phyloP scores from a whole-genome alignment of 2,113 vertebrate genomes.

The Amphiprion percula region DNA sequence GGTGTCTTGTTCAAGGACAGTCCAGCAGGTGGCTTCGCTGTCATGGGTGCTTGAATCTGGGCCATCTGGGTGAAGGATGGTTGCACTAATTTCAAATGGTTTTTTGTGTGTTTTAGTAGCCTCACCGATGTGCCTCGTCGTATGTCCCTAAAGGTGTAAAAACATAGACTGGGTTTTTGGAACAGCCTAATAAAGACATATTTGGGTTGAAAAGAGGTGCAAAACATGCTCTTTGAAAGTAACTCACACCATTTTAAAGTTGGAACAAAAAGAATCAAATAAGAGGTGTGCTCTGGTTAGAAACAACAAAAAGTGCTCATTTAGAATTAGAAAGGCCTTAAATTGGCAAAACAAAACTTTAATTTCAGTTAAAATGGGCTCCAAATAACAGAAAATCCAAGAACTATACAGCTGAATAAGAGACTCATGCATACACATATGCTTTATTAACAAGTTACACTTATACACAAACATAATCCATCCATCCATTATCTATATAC shows the following conservation, averaged over 20 bases:
- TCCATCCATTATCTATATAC: no score
- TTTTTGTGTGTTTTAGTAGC: background rate
- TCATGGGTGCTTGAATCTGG: slow-evolving; percentile 43
- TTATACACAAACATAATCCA: no score
- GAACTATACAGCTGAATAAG: background rate
- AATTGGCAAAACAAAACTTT: background rate
- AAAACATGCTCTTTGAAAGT: background rate
- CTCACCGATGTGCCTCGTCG: background rate
- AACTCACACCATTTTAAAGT: background rate
- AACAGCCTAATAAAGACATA: background rate
- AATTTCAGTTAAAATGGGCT: no score
- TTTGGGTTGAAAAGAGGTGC: background rate
- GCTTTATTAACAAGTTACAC: no score
- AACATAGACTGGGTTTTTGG: background rate
- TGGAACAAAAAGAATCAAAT: background rate
- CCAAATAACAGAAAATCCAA: no score
- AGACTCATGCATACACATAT: background rate
- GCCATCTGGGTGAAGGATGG: slow-evolving; percentile 46
- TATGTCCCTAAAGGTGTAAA: background rate
- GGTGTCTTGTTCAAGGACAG: slow-evolving; percentile 58
- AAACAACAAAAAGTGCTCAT: no score
- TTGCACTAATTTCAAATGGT: slow-evolving; percentile 21
- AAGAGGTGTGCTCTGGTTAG: background rate
- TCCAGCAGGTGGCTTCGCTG: slow-evolving; percentile 24
- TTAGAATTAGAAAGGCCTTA: background rate